A percentile compares a stretch with the other conserved stretches of the same genome.
Evolutionary conservation across 2,113 vertebrate genomes (phyloP).

Genomic region (Zapornia atra): DNA sequence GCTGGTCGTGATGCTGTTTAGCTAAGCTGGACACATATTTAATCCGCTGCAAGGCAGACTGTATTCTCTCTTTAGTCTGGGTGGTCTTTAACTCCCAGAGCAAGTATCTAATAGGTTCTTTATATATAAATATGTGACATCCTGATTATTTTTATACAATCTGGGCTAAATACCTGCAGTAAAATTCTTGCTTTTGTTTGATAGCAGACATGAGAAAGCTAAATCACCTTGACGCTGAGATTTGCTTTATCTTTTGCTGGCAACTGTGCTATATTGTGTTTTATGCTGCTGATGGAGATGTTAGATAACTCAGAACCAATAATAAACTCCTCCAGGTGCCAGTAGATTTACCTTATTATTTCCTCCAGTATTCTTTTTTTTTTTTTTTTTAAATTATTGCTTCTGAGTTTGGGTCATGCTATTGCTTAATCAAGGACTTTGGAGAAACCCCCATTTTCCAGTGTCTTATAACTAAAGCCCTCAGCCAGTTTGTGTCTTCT

Average conservation of each 20-base stretch:
- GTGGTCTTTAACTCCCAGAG: neutral
- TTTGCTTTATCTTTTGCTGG: neutral
- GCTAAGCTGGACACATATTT: neutral
- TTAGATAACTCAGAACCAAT: neutral
- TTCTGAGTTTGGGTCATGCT: neutral
- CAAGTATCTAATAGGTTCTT: neutral
- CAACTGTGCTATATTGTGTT: neutral
- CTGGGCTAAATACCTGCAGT: neutral
- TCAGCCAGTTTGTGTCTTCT: neutral
- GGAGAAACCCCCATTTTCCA: neutral
- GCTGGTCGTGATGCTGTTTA: neutral
- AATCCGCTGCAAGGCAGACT: slow-evolving; percentile 9
- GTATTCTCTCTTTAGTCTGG: neutral
- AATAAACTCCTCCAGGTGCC: neutral
- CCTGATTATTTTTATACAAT: neutral
- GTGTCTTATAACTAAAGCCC: neutral
- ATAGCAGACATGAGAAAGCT: neutral
- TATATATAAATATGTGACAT: neutral
- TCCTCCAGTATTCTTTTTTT: neutral
- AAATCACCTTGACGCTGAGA: neutral
- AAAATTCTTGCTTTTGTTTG: neutral
- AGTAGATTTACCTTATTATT: neutral
- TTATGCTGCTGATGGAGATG: neutral
- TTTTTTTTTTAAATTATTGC: neutral
- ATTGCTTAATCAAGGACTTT: neutral